phyloP scores from a whole-genome alignment of 2,888 invertebrate species.

The Diploptera punctata region DNA sequence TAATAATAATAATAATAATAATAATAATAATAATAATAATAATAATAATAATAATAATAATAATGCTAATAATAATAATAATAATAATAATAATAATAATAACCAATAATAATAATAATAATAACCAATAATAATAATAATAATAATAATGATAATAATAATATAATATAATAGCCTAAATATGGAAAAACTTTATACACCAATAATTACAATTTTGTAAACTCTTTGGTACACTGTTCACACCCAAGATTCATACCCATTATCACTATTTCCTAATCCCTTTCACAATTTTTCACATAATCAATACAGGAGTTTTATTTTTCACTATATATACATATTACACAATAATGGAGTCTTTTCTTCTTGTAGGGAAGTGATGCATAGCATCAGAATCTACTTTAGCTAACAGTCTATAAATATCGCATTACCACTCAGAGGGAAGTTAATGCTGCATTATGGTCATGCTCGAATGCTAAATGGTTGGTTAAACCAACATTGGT shows the following conservation, averaged over 20 bases:
- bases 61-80: no score
- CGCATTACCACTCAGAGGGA: conserved; percentile 1
- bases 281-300: conserved; percentile 4
- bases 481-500: conserved; percentile 8
- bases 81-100: no score
- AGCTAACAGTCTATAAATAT: neutral
- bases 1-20: no score
- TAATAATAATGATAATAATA: no score
- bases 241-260: neutral
- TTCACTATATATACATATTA: conserved; percentile 9
- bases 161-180: no score
- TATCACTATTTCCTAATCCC: neutral
- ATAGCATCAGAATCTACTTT: neutral
- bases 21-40: no score
- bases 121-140: no score
- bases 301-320: conserved; percentile 13
- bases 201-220: neutral
- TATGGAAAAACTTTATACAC: no score
- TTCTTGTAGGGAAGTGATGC: neutral
- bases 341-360: neutral
- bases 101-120: no score
- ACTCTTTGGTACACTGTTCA: neutral
- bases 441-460: neutral
- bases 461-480: neutral
- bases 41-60: no score